phyloP scores from a whole-genome alignment of 1,140 invertebrate genomes.

The Drosophila arawakana region DNA sequence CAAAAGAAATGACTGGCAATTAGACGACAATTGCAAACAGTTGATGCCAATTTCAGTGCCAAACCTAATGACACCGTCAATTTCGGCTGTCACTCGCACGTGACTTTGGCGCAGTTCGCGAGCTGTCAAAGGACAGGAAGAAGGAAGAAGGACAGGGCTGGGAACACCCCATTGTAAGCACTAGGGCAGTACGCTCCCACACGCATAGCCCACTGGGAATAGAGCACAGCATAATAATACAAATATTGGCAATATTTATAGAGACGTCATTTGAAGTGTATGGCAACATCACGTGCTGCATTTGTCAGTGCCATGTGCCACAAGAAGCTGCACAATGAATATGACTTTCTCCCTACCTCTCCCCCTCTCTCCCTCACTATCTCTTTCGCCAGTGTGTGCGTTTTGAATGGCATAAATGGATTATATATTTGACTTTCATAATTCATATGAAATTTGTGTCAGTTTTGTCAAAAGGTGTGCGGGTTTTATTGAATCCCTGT shows the following conservation, averaged over 20 bases:
- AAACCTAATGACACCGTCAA: constrained; percentile 46
- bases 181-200: constrained; percentile 3
- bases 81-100: constrained; percentile 72
- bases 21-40: constrained; percentile 58
- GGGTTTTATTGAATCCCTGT: not conserved
- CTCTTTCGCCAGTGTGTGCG: constrained; percentile 5
- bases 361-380: not conserved
- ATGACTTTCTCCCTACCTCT: not conserved
- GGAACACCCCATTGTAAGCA: not conserved
- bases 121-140: not conserved
- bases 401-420: constrained; percentile 53
- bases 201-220: constrained; percentile 17
- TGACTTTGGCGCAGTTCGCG: constrained; percentile 59
- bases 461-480: constrained; percentile 44
- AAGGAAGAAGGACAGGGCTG: not conserved
- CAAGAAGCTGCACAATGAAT: constrained; percentile 34
- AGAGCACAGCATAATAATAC: not conserved
- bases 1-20: constrained; percentile 73
- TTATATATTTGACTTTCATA: constrained; percentile 70
- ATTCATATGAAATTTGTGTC: constrained; percentile 75
- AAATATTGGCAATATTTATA: constrained; percentile 52
- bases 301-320: constrained; percentile 54
- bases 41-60: constrained; percentile 36
- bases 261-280: constrained; percentile 62
- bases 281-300: constrained; percentile 71